Percentiles rank a stretch among this genome's conserved stretches.
These are phyloP conservation scores for Vidua macroura DNA, from an alignment of 2,113 vertebrate species.

Conservation along the genomic window DNA sequence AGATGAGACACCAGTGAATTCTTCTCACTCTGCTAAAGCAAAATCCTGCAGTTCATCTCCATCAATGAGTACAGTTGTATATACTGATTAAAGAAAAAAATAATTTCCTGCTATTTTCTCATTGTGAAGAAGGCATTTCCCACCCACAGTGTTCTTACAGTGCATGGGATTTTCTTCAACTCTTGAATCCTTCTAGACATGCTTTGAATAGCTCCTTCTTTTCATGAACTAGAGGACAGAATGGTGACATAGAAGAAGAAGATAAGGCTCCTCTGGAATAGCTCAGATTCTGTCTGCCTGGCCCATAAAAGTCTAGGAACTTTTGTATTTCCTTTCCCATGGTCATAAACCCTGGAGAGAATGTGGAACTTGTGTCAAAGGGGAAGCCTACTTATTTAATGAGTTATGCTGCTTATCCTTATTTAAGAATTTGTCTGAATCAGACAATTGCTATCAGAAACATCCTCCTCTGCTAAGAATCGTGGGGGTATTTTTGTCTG, in stretches of 20 bases:
- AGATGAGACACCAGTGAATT: background rate
- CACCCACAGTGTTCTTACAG: background rate
- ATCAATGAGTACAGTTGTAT: background rate
- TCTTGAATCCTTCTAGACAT: slow-evolving; percentile 38
- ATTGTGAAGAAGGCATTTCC: background rate
- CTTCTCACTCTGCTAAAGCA: background rate
- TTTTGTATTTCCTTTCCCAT: slow-evolving; percentile 61
- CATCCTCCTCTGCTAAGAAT: background rate
- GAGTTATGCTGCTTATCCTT: slow-evolving; percentile 52
- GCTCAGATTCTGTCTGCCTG: slow-evolving; percentile 31
- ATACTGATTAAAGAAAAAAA: background rate
- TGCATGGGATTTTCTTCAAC: background rate
- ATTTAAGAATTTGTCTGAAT: slow-evolving; percentile 51
- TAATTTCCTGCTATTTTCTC: background rate
- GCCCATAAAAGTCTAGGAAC: slow-evolving; percentile 36
- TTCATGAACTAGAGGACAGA: background rate
- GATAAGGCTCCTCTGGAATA: slow-evolving; percentile 47
- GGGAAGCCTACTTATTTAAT: slow-evolving; percentile 22
- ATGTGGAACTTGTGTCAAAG: slow-evolving; percentile 50
- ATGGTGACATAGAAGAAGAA: background rate
- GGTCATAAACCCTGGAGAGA: slow-evolving; percentile 53
- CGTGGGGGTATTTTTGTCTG: background rate
- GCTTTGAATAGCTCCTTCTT: background rate
- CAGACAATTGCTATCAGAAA: slow-evolving; percentile 44
- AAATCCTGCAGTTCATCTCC: background rate